phyloP scores from a whole-genome alignment of 2,113 vertebrate genomes.

The Triplophysa siluroides region DNA sequence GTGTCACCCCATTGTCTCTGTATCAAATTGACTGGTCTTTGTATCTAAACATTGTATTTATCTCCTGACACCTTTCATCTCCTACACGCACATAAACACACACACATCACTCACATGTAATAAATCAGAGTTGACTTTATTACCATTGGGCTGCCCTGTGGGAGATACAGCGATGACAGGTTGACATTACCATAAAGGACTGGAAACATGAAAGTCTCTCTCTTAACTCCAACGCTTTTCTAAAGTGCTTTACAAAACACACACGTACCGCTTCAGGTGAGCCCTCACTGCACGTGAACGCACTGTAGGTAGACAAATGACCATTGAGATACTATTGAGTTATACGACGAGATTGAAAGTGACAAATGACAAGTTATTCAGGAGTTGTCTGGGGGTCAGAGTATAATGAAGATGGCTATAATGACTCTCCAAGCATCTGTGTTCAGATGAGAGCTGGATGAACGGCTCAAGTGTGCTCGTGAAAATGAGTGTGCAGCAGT shows the following conservation, averaged over 20 bases:
- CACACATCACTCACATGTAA: not conserved
- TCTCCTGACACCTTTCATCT: constrained; percentile 3
- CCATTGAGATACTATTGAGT: too few relatives aligned
- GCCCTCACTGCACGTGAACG: not conserved
- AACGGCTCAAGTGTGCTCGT: not conserved
- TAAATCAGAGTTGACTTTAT: constrained; percentile 24
- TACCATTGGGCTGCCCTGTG: constrained; percentile 22
- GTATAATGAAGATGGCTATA: constrained; percentile 10
- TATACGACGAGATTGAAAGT: not conserved
- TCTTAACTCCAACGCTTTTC: not conserved
- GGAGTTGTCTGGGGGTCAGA: constrained; percentile 13
- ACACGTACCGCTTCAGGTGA: not conserved
- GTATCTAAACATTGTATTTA: not conserved
- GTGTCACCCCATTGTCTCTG: not conserved
- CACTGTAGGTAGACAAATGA: not conserved
- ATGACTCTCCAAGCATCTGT: not conserved
- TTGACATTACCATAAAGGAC: constrained; percentile 32
- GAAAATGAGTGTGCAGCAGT: not conserved
- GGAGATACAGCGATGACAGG: constrained; percentile 15
- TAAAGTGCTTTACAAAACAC: constrained; percentile 7
- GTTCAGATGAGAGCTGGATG: not conserved
- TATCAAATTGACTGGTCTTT: not conserved
- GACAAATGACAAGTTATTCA: not conserved
- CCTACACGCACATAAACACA: not conserved
- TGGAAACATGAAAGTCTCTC: constrained; percentile 11